Base-by-base conservation (phyloP, 1,140 invertebrate species). In the Physella acuta region DNA sequence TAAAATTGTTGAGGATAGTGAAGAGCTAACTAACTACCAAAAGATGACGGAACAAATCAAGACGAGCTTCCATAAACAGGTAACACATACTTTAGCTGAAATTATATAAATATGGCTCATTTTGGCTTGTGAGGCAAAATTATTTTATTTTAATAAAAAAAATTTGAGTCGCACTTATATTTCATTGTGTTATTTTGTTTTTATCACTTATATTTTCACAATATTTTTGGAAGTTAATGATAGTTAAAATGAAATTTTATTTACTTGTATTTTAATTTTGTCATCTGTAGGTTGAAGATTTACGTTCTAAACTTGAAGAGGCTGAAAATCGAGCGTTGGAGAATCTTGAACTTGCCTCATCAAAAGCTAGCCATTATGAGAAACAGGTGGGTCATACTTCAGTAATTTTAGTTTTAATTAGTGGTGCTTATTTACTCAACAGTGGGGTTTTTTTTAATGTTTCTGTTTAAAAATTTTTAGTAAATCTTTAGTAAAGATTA, bases 221-320 rank as follows among this genome's bases (percentile, higher is more conserved):
- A n/a, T n/a, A n/a, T n/a, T n/a, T n/a, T n/a, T n/a, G n/a, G n/a
- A n/a, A n/a, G n/a, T n/a, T n/a, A n/a, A n/a, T n/a, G n/a, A n/a
- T n/a, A n/a, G n/a, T n/a, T n/a, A n/a, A n/a, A n/a, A n/a, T n/a
- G n/a, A n/a, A n/a, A n/a, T n/a, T n/a, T n/a, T n/a, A n/a, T n/a
- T n/a, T n/a, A n/a, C n/a, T n/a, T n/a, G n/a, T n/a, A n/a, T n/a
- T n/a, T n/a, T n/a, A n/a, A n/a, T n/a, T n/a, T n/a, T n/a, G n/a
- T 14, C 24, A 24, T 24, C 24, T 28, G n/a, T 60, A 78, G 76
- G 71, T 79, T 34, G 65, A 76, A 51, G 74, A 82, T 70, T 75
- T 91, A 0, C 92, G 93, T 77, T 88, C 91, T 62, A 86, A 92
- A 71, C 86, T 91, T 70, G 90, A 92, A 0, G 89, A 93, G 69